These are phyloP conservation scores for Lysandra coridon DNA, from an alignment of 2,888 invertebrate genomes.

Conservation along the genomic window DNA sequence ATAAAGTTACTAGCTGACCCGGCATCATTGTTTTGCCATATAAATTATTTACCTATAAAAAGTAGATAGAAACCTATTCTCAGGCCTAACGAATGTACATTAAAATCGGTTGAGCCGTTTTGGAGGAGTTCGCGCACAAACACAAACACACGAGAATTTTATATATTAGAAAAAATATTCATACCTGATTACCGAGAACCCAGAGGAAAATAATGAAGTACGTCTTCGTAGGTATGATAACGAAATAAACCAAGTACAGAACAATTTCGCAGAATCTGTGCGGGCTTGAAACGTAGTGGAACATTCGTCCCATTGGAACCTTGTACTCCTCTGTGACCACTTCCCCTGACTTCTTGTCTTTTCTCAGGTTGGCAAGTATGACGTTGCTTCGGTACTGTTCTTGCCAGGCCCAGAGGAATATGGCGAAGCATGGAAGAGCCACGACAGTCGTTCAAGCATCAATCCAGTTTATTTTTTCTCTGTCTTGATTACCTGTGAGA, in stretches of 20 bases:
- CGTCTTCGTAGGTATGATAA: conserved; percentile 84
- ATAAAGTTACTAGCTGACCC: no score
- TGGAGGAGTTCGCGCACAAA: no score
- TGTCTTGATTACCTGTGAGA: conserved; percentile 55
- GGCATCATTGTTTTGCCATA: no score
- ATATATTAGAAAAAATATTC: not conserved
- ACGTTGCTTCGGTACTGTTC: conserved; percentile 87
- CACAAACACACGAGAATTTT: no score
- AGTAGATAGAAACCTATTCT: no score
- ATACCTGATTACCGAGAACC: conserved; percentile 91
- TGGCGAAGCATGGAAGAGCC: conserved; percentile 66
- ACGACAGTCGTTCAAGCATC: conserved; percentile 57
- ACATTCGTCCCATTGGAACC: conserved; percentile 89
- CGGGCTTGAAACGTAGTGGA: conserved; percentile 90
- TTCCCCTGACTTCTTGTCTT: conserved; percentile 84
- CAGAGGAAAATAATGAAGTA: conserved; percentile 86
- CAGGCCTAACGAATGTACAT: no score
- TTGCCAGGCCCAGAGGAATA: conserved; percentile 87
- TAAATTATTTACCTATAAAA: no score
- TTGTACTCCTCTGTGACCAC: conserved; percentile 86
- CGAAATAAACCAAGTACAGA: conserved; percentile 83
- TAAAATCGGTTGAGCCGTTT: no score
- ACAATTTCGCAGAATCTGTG: conserved; percentile 90
- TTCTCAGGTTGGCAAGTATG: conserved; percentile 89
- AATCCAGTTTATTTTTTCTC: conserved; percentile 55